Base-by-base conservation (phyloP, 2,888 invertebrate genomes). In the Pheosia gnoma region DNA sequence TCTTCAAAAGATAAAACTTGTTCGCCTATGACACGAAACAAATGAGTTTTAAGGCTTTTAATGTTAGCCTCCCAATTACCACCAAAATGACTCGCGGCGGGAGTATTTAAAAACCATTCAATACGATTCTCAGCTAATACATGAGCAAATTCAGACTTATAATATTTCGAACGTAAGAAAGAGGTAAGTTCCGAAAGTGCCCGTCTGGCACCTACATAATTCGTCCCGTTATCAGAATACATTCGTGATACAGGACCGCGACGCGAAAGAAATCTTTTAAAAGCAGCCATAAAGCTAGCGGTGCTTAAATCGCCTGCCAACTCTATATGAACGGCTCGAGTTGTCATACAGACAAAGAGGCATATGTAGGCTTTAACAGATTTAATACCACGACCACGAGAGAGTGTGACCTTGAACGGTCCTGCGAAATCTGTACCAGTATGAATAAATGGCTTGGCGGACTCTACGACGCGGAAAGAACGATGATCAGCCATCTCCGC, bases 181-280 rank as follows among this genome's bases (percentile, higher is more conserved):
- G 9, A 36, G 36, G 69, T 58, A 2, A 68, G 8, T 37, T 67
- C 64, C 7, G 55, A 13, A 11, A 68, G 13, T 8, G 64, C 25
- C 2, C 54, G 8, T 13, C 54, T 55, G 3, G 71, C 70, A 0
- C 70, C 73, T 4, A 67, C 47, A 43, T 79, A 84, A 56, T 81
- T 83, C 0, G 79, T 78, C 0, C 78, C 81, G 9, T 75, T 69
- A 54, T 83, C 82, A 1, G 75, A 75, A 49, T 71, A 74, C 0
- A 82, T 54, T 0, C 63, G 51, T 8, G 43, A 10, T 6, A 72
- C 70, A 0, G 70, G 65, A 4, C 81, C 81, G 25, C 80, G 64
- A 0, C 79, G 61, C 0, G 80, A 69, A 0, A 80, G 57, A 49
- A 84, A 83, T 10, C 81, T 63, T 10, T 75, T 66, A 0, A 82